phyloP scores from a whole-genome alignment of 2,888 invertebrate genomes.

The Helleia helle region DNA sequence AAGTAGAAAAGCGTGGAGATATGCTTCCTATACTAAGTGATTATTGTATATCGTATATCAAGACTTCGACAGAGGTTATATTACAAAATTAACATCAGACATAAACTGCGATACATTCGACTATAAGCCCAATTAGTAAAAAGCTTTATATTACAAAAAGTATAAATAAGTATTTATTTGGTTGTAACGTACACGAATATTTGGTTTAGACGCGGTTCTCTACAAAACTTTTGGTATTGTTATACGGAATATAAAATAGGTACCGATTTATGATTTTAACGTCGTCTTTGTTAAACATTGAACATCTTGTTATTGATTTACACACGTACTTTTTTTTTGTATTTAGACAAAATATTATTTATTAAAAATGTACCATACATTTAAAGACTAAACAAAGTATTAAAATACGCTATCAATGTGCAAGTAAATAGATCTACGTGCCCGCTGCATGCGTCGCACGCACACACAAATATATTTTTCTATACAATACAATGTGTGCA shows the following conservation, averaged over 20 bases:
- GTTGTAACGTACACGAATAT: conserved; percentile 18
- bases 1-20: not conserved
- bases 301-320: no score
- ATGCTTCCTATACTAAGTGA: not conserved
- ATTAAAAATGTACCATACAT: no score
- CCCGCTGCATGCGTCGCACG: no score
- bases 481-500: no score
- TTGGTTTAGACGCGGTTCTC: conserved; percentile 18
- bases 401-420: no score
- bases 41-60: not conserved
- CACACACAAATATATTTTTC: no score
- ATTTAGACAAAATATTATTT: no score
- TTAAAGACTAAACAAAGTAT: no score
- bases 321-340: no score
- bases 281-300: no score
- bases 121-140: conserved; percentile 1
- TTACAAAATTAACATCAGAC: conserved; percentile 1
- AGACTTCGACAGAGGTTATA: not conserved
- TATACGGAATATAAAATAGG: not conserved
- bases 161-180: not conserved
- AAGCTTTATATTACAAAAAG: conserved; percentile 7
- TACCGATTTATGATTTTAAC: no score
- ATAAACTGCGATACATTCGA: not conserved
- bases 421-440: no score
- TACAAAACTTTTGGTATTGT: conserved; percentile 4